A percentile compares a stretch with the other conserved stretches of the same genome.
These are phyloP conservation scores for Drosophila bocqueti DNA, from an alignment of 1,140 invertebrate genomes.

Conservation along the genomic window DNA sequence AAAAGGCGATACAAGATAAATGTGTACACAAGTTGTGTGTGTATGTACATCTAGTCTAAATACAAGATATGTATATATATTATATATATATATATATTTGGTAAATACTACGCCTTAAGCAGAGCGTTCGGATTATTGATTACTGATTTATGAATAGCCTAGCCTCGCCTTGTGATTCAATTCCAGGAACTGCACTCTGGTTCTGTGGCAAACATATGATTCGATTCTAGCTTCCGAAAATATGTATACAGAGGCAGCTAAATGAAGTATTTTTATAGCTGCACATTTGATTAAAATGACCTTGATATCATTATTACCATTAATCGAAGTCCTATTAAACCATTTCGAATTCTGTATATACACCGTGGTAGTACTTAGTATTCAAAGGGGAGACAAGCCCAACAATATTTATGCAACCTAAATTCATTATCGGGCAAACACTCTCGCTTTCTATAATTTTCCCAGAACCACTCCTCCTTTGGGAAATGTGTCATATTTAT, in stretches of 20 bases:
- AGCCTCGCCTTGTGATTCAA: neutral
- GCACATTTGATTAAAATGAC: slow-evolving; percentile 19
- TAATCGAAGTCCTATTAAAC: slow-evolving; percentile 4
- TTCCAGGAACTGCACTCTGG: slow-evolving; percentile 18
- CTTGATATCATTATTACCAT: slow-evolving; percentile 5
- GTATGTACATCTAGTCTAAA: slow-evolving; percentile 1
- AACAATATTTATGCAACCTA: slow-evolving; percentile 1
- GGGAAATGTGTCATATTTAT: neutral
- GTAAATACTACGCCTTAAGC: neutral
- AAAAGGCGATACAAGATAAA: slow-evolving; percentile 10
- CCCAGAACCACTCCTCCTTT: neutral
- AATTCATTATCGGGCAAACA: slow-evolving; percentile 1
- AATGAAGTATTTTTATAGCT: neutral
- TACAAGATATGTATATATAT: slow-evolving; percentile 1
- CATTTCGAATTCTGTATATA: slow-evolving; percentile 3
- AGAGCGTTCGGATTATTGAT: slow-evolving; percentile 16
- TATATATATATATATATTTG: slow-evolving; percentile 2
- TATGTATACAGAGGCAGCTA: neutral
- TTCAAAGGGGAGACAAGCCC: neutral
- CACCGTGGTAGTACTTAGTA: neutral
- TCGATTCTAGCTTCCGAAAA: neutral
- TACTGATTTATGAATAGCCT: slow-evolving; percentile 18
- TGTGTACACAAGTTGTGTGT: slow-evolving; percentile 1
- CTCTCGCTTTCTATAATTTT: slow-evolving; percentile 1
- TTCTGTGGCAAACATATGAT: slow-evolving; percentile 4